Evolutionary conservation across 2,888 invertebrate genomes (phyloP).

Genomic region (Lottia gigantea): DNA sequence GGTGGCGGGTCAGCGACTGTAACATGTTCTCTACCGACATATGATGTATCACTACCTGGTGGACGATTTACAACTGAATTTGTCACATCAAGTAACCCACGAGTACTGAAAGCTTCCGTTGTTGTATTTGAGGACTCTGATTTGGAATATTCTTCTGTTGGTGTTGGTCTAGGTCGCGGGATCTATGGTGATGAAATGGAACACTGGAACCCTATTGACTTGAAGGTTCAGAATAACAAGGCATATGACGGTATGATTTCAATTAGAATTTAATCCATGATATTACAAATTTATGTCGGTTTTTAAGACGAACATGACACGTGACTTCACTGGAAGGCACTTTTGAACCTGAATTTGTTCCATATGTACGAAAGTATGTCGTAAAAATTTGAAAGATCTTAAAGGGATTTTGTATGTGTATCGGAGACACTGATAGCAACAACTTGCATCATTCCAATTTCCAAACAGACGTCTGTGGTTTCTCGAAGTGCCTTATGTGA

Average conservation of each 20-base stretch:
- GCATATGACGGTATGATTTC: conserved; percentile 19
- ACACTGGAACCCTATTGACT: conserved; percentile 15
- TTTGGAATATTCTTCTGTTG: conserved; percentile 16
- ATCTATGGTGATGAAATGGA: conserved; percentile 22
- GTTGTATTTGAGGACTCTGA: conserved; percentile 45
- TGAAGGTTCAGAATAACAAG: conserved; percentile 4
- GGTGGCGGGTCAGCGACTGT: conserved; percentile 38
- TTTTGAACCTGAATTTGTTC: too few relatives aligned
- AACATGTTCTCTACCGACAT: conserved; percentile 42
- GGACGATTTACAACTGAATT: conserved; percentile 43
- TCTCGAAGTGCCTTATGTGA: too few relatives aligned
- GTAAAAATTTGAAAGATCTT: too few relatives aligned
- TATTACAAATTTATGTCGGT: too few relatives aligned
- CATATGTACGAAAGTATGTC: too few relatives aligned
- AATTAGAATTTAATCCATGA: too few relatives aligned
- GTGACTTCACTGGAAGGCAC: too few relatives aligned
- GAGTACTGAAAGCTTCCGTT: conserved; percentile 35
- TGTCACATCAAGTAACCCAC: conserved; percentile 42
- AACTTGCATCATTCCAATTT: too few relatives aligned
- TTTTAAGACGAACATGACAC: too few relatives aligned
- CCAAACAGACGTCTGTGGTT: too few relatives aligned
- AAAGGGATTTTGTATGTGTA: too few relatives aligned
- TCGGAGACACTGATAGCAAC: too few relatives aligned
- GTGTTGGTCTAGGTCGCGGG: conserved; percentile 25
- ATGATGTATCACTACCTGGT: conserved; percentile 45